Conservation (phyloP, 2,113 vertebrate genomes). For the Isurus oxyrinchus region DNA sequence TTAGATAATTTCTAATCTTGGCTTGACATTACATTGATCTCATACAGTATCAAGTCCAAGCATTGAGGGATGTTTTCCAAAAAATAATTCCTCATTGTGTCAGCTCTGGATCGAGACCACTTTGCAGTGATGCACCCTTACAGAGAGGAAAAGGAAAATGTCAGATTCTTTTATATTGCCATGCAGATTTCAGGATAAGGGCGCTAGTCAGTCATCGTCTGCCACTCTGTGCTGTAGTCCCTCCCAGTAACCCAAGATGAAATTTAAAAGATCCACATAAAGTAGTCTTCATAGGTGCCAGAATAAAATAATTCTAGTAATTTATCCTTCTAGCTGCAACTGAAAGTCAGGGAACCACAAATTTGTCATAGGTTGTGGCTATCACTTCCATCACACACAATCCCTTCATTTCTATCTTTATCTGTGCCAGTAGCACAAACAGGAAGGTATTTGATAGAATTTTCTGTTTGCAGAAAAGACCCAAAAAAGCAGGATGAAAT, state of each 20-base stretch:
- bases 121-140: not conserved
- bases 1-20: not conserved
- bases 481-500: not conserved
- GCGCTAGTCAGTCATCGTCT: not conserved
- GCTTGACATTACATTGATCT: not conserved
- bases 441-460: not conserved
- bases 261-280: not conserved
- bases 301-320: not conserved
- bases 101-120: not conserved
- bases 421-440: not conserved
- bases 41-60: not conserved
- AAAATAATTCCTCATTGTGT: not conserved
- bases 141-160: not conserved
- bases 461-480: not conserved
- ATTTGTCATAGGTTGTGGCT: not conserved
- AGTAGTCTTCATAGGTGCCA: not conserved
- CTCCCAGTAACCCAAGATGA: not conserved
- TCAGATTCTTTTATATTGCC: not conserved
- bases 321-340: not conserved
- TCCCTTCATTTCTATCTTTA: not conserved
- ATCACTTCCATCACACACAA: not conserved
- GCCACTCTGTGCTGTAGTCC: not conserved
- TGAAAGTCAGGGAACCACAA: not conserved
- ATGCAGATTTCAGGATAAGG: not conserved
- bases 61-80: not conserved